These are phyloP conservation scores for Channa argus DNA, from an alignment of 2,113 vertebrate species.

Conservation along the genomic window DNA sequence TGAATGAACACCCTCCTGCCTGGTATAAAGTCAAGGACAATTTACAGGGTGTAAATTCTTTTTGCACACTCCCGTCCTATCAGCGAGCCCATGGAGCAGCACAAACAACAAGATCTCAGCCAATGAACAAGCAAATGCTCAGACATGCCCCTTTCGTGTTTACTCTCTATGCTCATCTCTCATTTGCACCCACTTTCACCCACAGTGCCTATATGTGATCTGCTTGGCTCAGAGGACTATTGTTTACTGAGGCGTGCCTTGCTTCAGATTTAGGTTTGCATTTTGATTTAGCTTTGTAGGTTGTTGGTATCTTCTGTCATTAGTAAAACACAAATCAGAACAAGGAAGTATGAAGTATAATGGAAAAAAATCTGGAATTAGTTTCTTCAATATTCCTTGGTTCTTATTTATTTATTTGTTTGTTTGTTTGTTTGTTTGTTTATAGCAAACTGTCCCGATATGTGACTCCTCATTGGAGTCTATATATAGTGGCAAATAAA, in stretches of 20 bases:
- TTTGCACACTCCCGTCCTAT: constrained; percentile 6
- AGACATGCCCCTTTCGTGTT: constrained; percentile 30
- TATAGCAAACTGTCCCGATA: background rate
- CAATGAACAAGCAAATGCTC: constrained; percentile 34
- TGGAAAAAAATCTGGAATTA: too few relatives aligned
- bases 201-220: background rate
- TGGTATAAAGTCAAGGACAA: constrained; percentile 23
- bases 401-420: too few relatives aligned
- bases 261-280: background rate
- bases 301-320: background rate
- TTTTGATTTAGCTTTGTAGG: background rate
- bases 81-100: constrained; percentile 10
- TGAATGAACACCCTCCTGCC: background rate
- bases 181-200: constrained; percentile 11
- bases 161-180: constrained; percentile 17
- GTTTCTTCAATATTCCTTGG: too few relatives aligned
- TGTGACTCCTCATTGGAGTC: background rate
- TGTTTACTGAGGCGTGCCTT: constrained; percentile 7
- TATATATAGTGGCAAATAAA: constrained; percentile 1
- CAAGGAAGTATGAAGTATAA: too few relatives aligned
- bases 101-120: constrained; percentile 31
- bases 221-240: background rate
- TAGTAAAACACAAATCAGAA: too few relatives aligned
- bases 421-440: too few relatives aligned
- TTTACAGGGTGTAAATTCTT: constrained; percentile 21